Conservation (phyloP, 2,797 vertebrate species). For the Buceros bicornis region DNA sequence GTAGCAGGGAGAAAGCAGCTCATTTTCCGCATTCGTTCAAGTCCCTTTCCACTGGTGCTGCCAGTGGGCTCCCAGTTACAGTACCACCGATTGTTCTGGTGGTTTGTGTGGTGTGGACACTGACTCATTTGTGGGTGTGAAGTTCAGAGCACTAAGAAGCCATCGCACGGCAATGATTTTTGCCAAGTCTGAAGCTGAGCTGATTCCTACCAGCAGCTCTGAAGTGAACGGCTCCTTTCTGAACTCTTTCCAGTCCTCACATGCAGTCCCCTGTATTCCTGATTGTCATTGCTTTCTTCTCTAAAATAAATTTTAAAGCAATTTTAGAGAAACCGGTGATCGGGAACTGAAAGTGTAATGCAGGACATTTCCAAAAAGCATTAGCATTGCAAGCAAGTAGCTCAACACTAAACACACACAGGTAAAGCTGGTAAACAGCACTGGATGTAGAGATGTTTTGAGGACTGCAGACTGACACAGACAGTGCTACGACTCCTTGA, state of each 20-base stretch:
- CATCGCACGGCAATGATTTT: background rate
- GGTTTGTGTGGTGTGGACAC: conserved; percentile 33
- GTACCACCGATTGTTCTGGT: conserved; percentile 37
- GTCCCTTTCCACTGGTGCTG: conserved; percentile 9
- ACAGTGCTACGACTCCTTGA: background rate
- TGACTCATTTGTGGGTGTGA: background rate
- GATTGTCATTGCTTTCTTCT: background rate
- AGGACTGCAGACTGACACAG: background rate
- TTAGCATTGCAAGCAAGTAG: background rate
- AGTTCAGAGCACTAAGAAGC: background rate
- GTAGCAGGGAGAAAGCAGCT: background rate
- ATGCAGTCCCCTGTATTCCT: background rate
- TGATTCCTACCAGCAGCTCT: conserved; percentile 16
- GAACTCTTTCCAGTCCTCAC: background rate
- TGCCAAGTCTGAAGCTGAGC: conserved; percentile 1
- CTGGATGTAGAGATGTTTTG: background rate
- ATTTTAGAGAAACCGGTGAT: background rate
- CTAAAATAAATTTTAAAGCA: background rate
- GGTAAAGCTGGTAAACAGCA: background rate
- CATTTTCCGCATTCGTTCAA: conserved; percentile 12
- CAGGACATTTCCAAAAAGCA: background rate
- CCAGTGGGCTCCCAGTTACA: conserved; percentile 21
- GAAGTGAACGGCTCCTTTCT: conserved; percentile 54
- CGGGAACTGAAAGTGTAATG: background rate
- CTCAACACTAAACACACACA: background rate